Evolutionary conservation across 2,888 invertebrate genomes (phyloP), one percentile per base, ranked within the genome.

Genomic region (Horisme vitalbata): DNA sequence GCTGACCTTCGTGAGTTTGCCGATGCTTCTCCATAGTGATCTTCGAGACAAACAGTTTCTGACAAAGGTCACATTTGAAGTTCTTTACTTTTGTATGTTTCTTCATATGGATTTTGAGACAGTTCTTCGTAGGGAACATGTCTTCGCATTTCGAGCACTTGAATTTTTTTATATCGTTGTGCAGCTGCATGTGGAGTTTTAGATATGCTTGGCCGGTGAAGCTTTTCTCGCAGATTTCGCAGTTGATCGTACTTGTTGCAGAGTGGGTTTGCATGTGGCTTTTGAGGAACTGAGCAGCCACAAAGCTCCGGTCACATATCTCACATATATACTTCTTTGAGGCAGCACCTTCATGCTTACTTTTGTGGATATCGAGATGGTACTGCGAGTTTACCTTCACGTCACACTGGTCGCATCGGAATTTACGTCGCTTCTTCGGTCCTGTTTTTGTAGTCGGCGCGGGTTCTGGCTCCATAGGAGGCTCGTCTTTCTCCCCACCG

Each of bases 221-320:
- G 31, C 72, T 84, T 59, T 88, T 88, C 49, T 59, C 73, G 48
- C 89, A 89, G 6, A 89, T 86, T 55, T 89, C 89, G 52, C 89
- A 89, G 52, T 85, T 86, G 7, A 89, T 89, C 0, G 86, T 88
- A 38, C 83, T 86, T 0, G 78, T 79, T 0, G 74, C 62, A 0
- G 89, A 89, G 44, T 89, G 89, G 0, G 85, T 87, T 53, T 88
- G 88, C 89, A 89, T 89, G 61, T 89, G 89, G 36, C 85, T 85
- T 59, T 89, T 89, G 1, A 89, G 59, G 60, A 89, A 89, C 65
- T 89, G 89, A 1, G 89, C 87, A 0, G 89, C 89, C 0, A 89
- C 86, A 43, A 89, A 89, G 45, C 81, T 85, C 2, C 89, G 75
- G 45, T 89, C 89, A 49, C 89, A 89, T 0, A 89, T 81, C 44